phyloP scores from a whole-genome alignment of 2,888 invertebrate species.

The Leptinotarsa rubiginosa region DNA sequence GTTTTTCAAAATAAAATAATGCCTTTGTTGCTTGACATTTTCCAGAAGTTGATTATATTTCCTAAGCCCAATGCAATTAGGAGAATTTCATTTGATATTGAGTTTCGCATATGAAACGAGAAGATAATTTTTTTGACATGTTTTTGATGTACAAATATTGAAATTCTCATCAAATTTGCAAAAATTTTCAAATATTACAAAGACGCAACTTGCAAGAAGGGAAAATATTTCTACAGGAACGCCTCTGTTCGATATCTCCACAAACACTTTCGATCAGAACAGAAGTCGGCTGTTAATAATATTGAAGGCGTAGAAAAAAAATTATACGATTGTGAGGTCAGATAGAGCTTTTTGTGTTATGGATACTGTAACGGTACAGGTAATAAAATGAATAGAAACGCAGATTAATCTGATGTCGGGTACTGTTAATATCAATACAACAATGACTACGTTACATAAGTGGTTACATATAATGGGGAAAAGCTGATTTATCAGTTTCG shows the following conservation, averaged over 20 bases:
- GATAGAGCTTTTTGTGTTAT: conserved; percentile 34
- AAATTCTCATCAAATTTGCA: no score
- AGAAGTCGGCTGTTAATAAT: conserved; percentile 22
- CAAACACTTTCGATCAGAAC: conserved; percentile 13
- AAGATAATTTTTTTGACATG: no score
- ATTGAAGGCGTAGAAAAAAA: conserved; percentile 22
- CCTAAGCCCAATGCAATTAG: no score
- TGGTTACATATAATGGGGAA: conserved; percentile 18
- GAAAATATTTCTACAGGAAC: background rate
- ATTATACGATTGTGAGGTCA: conserved; percentile 32
- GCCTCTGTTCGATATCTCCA: conserved; percentile 12
- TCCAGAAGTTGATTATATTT: no score
- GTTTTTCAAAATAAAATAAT: no score
- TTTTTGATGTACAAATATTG: no score
- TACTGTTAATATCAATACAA: conserved; percentile 31
- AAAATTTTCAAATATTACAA: no score
- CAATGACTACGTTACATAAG: conserved; percentile 27
- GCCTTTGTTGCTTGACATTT: no score
- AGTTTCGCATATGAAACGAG: no score
- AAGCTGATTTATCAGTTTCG: conserved; percentile 21
- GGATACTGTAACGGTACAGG: conserved; percentile 39
- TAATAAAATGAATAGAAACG: conserved; percentile 27
- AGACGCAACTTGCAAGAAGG: no score
- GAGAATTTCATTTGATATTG: no score
- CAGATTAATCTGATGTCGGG: conserved; percentile 30